Conservation (phyloP, 2,113 vertebrate genomes). For the Nibea coibor region DNA sequence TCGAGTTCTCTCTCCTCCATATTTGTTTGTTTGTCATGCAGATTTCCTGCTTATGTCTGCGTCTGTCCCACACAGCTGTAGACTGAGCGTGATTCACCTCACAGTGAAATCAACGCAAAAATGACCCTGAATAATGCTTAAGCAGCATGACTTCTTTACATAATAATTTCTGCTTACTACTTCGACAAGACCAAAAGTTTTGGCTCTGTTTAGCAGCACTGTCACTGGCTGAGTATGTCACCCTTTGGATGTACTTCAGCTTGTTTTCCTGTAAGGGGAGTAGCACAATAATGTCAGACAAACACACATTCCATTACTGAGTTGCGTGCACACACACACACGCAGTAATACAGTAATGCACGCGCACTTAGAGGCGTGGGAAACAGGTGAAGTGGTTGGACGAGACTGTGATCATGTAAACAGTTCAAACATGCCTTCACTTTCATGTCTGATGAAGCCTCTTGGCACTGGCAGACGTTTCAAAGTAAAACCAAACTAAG, state of each 20-base stretch:
- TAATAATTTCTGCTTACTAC: not conserved
- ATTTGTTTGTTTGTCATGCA: too few relatives aligned
- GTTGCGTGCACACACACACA: not conserved
- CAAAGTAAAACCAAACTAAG: constrained; percentile 5
- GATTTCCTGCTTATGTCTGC: too few relatives aligned
- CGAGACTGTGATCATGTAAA: constrained; percentile 11
- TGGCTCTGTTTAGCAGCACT: not conserved
- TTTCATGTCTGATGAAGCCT: constrained; percentile 22
- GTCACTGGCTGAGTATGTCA: constrained; percentile 4
- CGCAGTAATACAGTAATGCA: not conserved
- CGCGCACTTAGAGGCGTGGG: constrained; percentile 42
- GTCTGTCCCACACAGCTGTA: too few relatives aligned
- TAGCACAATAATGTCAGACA: constrained; percentile 54
- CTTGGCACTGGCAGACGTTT: not conserved
- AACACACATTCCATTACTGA: constrained; percentile 41
- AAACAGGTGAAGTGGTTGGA: constrained; percentile 54
- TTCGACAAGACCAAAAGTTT: not conserved
- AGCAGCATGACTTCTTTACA: not conserved
- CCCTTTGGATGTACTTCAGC: constrained; percentile 47
- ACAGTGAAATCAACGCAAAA: not conserved
- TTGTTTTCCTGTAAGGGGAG: constrained; percentile 52
- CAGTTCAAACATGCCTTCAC: constrained; percentile 8
- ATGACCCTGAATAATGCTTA: not conserved
- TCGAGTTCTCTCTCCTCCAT: too few relatives aligned
- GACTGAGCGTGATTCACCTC: too few relatives aligned